phyloP scores from a whole-genome alignment of 2,113 vertebrate genomes.

The Thalassoma bifasciatum region DNA sequence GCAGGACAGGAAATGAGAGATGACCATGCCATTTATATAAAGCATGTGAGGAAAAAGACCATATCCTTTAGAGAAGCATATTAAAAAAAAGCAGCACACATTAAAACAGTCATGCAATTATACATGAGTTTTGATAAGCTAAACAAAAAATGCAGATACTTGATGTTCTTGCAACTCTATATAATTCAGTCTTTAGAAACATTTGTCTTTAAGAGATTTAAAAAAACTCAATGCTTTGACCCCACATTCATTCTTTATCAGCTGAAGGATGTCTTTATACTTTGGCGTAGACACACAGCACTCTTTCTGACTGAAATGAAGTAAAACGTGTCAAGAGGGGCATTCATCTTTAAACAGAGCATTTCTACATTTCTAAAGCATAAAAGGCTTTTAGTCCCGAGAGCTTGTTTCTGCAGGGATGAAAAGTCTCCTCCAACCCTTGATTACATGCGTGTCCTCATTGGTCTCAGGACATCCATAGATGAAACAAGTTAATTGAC shows the following conservation, averaged over 20 bases:
- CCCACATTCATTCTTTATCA: neutral
- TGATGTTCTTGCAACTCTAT: neutral
- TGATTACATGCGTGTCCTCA: too few relatives aligned
- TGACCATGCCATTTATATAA: constrained; percentile 48
- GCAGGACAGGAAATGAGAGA: constrained; percentile 58
- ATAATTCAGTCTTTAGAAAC: neutral
- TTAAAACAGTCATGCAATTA: too few relatives aligned
- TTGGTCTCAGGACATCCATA: too few relatives aligned
- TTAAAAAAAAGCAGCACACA: neutral
- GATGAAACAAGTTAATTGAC: too few relatives aligned
- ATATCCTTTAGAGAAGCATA: neutral
- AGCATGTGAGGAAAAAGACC: constrained; percentile 7
- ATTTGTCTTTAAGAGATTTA: neutral
- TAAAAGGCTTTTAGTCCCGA: too few relatives aligned
- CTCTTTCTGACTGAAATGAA: neutral
- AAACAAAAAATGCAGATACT: neutral
- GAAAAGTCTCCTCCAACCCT: too few relatives aligned
- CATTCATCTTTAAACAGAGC: neutral
- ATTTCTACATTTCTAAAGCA: neutral
- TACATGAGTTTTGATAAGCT: neutral
- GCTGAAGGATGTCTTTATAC: neutral
- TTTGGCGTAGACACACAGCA: neutral
- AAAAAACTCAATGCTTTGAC: neutral
- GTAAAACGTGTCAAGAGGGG: neutral
- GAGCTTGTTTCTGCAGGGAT: too few relatives aligned